A percentile compares a stretch with the other conserved stretches of the same genome.
Conservation (phyloP, 2,888 invertebrate genomes). For the Tetranychus piercei region DNA sequence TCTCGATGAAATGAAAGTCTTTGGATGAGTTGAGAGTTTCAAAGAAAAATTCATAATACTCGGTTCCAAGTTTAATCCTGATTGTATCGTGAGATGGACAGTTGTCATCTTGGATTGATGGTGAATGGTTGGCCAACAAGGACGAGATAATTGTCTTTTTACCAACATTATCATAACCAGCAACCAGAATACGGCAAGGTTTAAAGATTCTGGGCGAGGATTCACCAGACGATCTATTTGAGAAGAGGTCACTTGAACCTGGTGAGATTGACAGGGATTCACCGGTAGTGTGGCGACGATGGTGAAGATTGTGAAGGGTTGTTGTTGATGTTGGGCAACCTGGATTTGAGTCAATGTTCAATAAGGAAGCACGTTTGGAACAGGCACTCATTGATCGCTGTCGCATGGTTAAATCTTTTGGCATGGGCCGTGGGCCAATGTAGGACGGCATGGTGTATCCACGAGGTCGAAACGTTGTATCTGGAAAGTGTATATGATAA, state of each 20-base stretch:
- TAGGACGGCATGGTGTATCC: slow-evolving; percentile 3
- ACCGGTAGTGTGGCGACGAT: not conserved
- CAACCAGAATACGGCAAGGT: not conserved
- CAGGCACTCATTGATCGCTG: slow-evolving; percentile 2
- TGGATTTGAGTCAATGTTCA: no score
- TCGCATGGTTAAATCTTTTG: not conserved
- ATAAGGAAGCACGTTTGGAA: not conserved
- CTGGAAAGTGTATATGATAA: no score
- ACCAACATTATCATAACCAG: slow-evolving; percentile 1
- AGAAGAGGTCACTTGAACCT: slow-evolving; percentile 1
- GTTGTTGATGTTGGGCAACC: not conserved
- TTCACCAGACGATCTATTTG: not conserved
- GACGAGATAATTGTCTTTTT: not conserved
- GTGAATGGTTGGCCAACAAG: not conserved
- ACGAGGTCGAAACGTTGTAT: not conserved
- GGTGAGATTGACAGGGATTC: not conserved
- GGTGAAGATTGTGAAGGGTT: not conserved
- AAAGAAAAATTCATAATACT: slow-evolving; percentile 4
- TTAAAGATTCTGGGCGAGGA: not conserved
- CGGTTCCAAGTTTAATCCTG: slow-evolving; percentile 2
- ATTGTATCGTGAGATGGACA: not conserved
- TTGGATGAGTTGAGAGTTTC: not conserved
- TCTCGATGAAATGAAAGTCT: not conserved
- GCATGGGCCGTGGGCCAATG: not conserved
- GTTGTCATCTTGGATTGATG: not conserved